Percentiles rank a stretch among this genome's conserved stretches.
Conservation (phyloP, 2,113 vertebrate species). For the Chrysochloris asiatica region DNA sequence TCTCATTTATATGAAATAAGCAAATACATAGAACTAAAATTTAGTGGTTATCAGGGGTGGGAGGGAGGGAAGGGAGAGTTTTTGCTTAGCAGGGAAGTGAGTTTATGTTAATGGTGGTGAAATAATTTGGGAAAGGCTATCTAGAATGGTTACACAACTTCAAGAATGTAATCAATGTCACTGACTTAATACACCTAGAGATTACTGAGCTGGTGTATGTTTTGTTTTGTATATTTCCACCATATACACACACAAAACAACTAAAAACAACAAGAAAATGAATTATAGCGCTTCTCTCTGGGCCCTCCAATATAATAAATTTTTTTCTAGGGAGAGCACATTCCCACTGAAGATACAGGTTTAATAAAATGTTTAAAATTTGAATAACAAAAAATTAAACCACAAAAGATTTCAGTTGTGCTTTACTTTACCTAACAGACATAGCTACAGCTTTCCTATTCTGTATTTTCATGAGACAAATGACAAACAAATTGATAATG, state of each 20-base stretch:
- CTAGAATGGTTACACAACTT: not conserved
- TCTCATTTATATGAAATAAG: not conserved
- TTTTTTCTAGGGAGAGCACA: not conserved
- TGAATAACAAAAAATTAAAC: too few species aligned
- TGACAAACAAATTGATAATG: too few species aligned
- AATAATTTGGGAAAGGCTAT: not conserved
- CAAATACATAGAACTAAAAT: not conserved
- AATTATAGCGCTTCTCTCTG: not conserved
- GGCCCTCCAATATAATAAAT: not conserved
- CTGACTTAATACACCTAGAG: not conserved
- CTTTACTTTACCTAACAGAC: too few species aligned
- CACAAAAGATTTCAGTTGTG: too few species aligned
- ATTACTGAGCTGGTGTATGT: not conserved
- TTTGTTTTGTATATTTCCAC: not conserved
- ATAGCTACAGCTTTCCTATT: too few species aligned
- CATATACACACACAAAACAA: not conserved
- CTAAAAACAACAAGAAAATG: not conserved
- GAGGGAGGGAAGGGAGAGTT: not conserved
- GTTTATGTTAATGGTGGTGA: not conserved
- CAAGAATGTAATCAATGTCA: not conserved
- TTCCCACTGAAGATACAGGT: slow-evolving; percentile 27
- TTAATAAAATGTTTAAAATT: too few species aligned
- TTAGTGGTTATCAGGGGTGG: not conserved
- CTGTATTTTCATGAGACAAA: too few species aligned
- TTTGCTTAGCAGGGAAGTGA: not conserved